These are phyloP conservation scores for Apocheima hispidaria DNA, from an alignment of 2,888 invertebrate species.

Conservation along the genomic window DNA sequence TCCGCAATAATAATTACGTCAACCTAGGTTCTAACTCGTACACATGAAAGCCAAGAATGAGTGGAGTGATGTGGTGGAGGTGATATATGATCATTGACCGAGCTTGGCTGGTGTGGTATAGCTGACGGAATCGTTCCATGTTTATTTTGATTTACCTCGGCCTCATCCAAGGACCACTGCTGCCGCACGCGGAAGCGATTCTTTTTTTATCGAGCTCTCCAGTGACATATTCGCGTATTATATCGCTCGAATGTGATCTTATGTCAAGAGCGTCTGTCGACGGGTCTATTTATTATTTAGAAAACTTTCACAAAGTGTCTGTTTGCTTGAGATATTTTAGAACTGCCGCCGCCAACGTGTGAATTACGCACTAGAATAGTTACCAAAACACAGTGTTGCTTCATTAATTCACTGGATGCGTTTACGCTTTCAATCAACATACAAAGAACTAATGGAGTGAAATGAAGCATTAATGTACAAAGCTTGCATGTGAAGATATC, in stretches of 20 bases:
- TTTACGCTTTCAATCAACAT: conserved; percentile 71
- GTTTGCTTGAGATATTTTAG: conserved; percentile 73
- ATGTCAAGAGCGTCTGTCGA: conserved; percentile 73
- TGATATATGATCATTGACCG: conserved; percentile 43
- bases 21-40: conserved; percentile 46
- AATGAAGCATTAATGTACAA: conserved; percentile 57
- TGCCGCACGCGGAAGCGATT: conserved; percentile 58
- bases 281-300: conserved; percentile 72
- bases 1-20: conserved; percentile 51
- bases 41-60: conserved; percentile 51
- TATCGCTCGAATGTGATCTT: conserved; percentile 53
- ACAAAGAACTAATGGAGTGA: conserved; percentile 72
- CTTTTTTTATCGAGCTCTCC: conserved; percentile 60
- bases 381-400: conserved; percentile 62
- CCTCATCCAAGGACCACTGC: conserved; percentile 55
- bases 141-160: conserved; percentile 65
- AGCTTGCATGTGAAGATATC: conserved; percentile 24
- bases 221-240: conserved; percentile 65
- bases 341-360: conserved; percentile 64
- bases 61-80: conserved; percentile 39
- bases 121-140: conserved; percentile 55
- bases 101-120: conserved; percentile 42
- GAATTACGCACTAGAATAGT: conserved; percentile 66
- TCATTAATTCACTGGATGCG: conserved; percentile 69
- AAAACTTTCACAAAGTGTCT: conserved; percentile 67